These are phyloP conservation scores for Corythornis vintsioides DNA, from an alignment of 2,113 vertebrate species.

Conservation along the genomic window DNA sequence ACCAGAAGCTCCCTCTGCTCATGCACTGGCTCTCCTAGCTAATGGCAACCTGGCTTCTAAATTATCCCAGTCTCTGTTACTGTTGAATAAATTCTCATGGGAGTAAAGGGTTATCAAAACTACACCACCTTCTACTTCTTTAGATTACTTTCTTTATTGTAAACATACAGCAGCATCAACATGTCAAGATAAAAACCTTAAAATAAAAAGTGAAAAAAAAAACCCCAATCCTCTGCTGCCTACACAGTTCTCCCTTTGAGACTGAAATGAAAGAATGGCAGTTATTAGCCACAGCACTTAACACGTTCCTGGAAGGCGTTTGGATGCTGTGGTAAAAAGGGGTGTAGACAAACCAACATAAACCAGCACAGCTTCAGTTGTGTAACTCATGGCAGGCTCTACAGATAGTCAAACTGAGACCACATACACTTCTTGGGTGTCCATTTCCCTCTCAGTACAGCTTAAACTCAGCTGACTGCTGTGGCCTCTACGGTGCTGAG, in stretches of 20 bases:
- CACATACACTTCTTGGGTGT: background rate
- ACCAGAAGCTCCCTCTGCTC: background rate
- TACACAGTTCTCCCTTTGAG: constrained; percentile 31
- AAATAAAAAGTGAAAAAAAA: constrained; percentile 21
- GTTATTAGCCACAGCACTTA: constrained; percentile 23
- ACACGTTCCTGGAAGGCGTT: constrained; percentile 30
- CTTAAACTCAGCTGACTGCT: background rate
- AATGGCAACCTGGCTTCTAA: background rate
- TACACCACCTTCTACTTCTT: background rate
- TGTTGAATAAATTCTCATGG: background rate
- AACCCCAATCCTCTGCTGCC: background rate
- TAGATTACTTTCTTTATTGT: constrained; percentile 9
- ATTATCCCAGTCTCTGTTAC: background rate
- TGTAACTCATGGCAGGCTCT: background rate
- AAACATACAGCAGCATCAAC: constrained; percentile 15
- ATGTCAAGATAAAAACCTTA: constrained; percentile 9
- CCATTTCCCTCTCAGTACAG: background rate
- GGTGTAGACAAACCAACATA: background rate
- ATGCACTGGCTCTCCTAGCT: background rate
- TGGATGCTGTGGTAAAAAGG: constrained; percentile 11
- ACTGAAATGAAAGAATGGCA: constrained; percentile 34
- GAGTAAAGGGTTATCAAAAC: constrained; percentile 20
- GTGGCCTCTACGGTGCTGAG: background rate
- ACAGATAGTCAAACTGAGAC: background rate
- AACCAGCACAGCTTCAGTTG: background rate